phyloP scores from a whole-genome alignment of 2,888 invertebrate species.

The Acronicta leporina region DNA sequence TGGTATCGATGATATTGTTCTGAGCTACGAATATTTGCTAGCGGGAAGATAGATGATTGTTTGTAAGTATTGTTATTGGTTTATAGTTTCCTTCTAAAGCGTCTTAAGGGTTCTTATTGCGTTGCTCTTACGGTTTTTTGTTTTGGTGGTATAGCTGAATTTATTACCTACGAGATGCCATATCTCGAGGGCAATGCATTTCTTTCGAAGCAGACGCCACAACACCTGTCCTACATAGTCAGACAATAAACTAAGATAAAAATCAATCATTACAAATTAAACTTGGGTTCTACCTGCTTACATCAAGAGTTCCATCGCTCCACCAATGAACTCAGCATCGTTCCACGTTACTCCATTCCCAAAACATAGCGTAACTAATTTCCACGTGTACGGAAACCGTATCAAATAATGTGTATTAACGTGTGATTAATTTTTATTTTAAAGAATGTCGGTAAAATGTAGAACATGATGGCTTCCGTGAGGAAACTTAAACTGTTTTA shows the following conservation, averaged over 20 bases:
- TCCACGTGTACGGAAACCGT: conserved; percentile 21
- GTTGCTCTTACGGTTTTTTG: too few species aligned
- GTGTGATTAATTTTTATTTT: too few species aligned
- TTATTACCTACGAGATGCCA: too few species aligned
- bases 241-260: too few species aligned
- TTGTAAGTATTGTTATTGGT: conserved; percentile 2
- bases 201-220: too few species aligned
- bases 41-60: not conserved
- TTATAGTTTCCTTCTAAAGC: not conserved
- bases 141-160: too few species aligned
- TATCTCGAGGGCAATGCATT: too few species aligned
- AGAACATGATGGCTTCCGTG: conserved; percentile 5
- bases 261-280: too few species aligned
- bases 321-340: not conserved
- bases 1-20: conserved; percentile 8
- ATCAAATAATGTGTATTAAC: conserved; percentile 30
- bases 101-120: too few species aligned
- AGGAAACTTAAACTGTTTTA: conserved; percentile 29
- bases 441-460: conserved; percentile 11
- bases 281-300: too few species aligned
- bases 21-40: conserved; percentile 1
- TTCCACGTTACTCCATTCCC: conserved; percentile 32
- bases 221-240: too few species aligned
- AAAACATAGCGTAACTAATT: conserved; percentile 48
- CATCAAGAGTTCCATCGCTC: too few species aligned